These are phyloP conservation scores for Mythimna loreyi DNA, from an alignment of 2,888 invertebrate species.

Conservation along the genomic window DNA sequence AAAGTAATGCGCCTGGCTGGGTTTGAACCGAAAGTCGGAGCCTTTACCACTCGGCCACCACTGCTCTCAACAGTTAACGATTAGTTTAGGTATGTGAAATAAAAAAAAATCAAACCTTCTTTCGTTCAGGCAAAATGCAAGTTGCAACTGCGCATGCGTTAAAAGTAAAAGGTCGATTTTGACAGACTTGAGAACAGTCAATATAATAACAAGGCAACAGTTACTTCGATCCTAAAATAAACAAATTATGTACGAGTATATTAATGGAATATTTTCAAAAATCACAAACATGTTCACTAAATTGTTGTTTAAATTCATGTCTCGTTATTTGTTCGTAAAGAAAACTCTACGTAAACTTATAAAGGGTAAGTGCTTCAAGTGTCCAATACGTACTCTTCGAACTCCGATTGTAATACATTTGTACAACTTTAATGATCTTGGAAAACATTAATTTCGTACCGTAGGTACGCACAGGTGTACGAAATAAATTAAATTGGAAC, in stretches of 20 bases:
- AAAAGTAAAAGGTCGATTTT: constrained; percentile 44
- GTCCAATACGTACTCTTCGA: too few species aligned
- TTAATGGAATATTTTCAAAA: constrained; percentile 12
- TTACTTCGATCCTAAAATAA: constrained; percentile 4
- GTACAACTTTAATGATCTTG: too few species aligned
- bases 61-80: too few species aligned
- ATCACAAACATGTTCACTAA: constrained; percentile 26
- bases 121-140: neutral
- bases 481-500: too few species aligned
- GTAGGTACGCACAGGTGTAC: too few species aligned
- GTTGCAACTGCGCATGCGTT: constrained; percentile 44
- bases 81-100: too few species aligned
- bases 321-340: constrained; percentile 21
- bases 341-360: constrained; percentile 19
- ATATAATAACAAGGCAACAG: constrained; percentile 9
- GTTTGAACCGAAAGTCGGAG: too few species aligned
- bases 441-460: too few species aligned
- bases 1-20: too few species aligned
- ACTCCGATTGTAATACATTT: too few species aligned
- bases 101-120: constrained; percentile 17
- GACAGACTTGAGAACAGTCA: constrained; percentile 20
- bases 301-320: constrained; percentile 23
- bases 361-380: constrained; percentile 43
- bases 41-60: too few species aligned
- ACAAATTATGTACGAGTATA: constrained; percentile 31